Base-by-base conservation (phyloP, 2,797 vertebrate genomes). In the Siniperca undulata region DNA sequence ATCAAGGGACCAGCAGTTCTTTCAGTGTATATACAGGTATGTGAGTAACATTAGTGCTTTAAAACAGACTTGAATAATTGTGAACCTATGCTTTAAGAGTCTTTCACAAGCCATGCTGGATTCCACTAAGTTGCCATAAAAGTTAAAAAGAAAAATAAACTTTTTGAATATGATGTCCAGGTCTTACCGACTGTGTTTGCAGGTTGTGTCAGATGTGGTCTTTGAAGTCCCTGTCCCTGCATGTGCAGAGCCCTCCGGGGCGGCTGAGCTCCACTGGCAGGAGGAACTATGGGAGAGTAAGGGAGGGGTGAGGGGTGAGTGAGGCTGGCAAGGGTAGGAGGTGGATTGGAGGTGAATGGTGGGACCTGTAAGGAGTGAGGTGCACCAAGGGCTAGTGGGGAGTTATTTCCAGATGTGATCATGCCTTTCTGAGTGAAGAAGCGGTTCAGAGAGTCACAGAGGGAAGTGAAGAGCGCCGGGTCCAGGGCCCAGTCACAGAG, bases 381-480 rank as follows among this genome's bases (percentile, higher is more conserved):
- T 16, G 83, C 69, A 1, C 91, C 89, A 1, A 79, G 87, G 60
- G 83, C 82, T 4, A 91, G 34, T 3, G 93, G 91, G 59, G 93
- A 94, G 82, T 84, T 91, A 34, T 73, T 94, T n/a, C 94, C 92
- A 5, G 94, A 88, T 52, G 73, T 94, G 78, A 96, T 94, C 80
- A 99, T 97, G 81, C 98, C 98, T 90, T 97, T 99, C 91, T 98
- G 97, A 77, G 97, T 97, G 67, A 99, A 98, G 94, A 99, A 98
- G 88, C 97, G 98, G 94, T 99, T 99, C 86, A 99, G 97, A 40
- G 98, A 99, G 93, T 99, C 98, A 61, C 98, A 99, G 86, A 99
- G 97, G 40, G 98, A 99, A 24, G 97, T 98, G 94, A 99, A 99
- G 86, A 99, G 96, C 2, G 96, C 91, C 46, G 98, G 97, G 90